Percentiles rank a stretch among this genome's conserved stretches.
These are phyloP conservation scores for Enhydra lutris DNA, from an alignment of 2,113 vertebrate genomes.

Conservation along the genomic window DNA sequence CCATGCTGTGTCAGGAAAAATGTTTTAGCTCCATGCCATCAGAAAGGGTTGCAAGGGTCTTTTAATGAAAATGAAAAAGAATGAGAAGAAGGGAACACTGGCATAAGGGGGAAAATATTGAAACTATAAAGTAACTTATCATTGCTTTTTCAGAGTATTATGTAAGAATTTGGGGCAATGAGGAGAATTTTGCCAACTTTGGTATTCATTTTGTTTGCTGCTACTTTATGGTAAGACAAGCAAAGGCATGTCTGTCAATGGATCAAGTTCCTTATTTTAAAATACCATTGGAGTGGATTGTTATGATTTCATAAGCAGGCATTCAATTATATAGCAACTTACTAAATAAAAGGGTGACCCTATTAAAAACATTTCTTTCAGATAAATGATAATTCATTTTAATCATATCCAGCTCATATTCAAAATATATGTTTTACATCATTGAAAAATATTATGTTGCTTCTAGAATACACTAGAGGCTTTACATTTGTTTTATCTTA, in stretches of 20 bases:
- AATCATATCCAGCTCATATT: background rate
- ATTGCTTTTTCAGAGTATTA: background rate
- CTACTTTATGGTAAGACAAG: background rate
- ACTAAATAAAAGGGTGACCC: background rate
- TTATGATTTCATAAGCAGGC: background rate
- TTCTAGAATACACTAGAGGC: background rate
- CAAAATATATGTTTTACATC: background rate
- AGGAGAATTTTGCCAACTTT: background rate
- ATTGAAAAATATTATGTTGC: background rate
- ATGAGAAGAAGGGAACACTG: background rate
- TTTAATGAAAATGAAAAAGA: background rate
- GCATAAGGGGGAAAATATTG: background rate
- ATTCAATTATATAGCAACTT: background rate
- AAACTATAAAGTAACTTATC: background rate
- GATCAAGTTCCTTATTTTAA: background rate
- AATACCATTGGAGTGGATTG: background rate
- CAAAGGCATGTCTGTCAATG: background rate
- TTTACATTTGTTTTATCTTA: background rate
- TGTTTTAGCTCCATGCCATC: background rate
- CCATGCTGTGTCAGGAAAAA: background rate
- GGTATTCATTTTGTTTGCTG: background rate
- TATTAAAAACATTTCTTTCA: background rate
- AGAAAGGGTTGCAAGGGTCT: background rate
- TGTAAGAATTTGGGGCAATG: background rate
- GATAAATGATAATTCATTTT: background rate